Evolutionary conservation across 2,888 invertebrate genomes (phyloP), one percentile per base, ranked within the genome.

Genomic region (Hipparchia semele): DNA sequence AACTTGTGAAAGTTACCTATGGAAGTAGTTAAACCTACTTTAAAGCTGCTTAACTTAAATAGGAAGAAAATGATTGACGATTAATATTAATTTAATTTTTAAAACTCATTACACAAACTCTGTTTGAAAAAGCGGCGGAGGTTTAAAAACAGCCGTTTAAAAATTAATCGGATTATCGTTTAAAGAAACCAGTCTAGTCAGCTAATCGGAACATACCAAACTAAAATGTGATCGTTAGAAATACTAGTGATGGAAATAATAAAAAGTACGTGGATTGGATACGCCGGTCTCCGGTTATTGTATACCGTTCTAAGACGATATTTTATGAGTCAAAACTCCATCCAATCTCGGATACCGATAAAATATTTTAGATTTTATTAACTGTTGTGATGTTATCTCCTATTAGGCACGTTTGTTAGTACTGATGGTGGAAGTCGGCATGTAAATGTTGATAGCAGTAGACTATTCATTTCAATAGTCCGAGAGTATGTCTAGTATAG

Each of bases 151-250:
- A 8, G 49, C 6, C 49, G 49, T 49, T 49, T 49, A 49, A 49
- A 7, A 12, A 6, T 61, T n/a, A 45, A 58, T 58, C 58, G 58
- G 58, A 58, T 58, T 58, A 58, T 58, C 58, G 39, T 12, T 45
- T 45, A 45, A 6, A 61, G 60, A 45, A 61, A 39, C 39, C 39
- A 61, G 60, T n/a, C 39, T n/a, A 45, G 62, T 13, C 13, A 3
- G 46, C 23, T 13, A 7, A 68, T 70, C 61, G 70, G 13, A 23
- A 13, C 33, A 70, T 68, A 58, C 13, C 70, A 60, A 33, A 72
- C 61, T 56, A 68, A 64, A 72, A 70, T 33, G 62, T 65, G 33
- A 72, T 71, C 71, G 71, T 75, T 72, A 70, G 70, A 61, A 51
- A n/a, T 56, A 13, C 12, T 56, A 56, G 56, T 13, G 56, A 6